These are phyloP conservation scores for Crossocerus cetratus DNA, from an alignment of 2,888 invertebrate species.

Conservation along the genomic window DNA sequence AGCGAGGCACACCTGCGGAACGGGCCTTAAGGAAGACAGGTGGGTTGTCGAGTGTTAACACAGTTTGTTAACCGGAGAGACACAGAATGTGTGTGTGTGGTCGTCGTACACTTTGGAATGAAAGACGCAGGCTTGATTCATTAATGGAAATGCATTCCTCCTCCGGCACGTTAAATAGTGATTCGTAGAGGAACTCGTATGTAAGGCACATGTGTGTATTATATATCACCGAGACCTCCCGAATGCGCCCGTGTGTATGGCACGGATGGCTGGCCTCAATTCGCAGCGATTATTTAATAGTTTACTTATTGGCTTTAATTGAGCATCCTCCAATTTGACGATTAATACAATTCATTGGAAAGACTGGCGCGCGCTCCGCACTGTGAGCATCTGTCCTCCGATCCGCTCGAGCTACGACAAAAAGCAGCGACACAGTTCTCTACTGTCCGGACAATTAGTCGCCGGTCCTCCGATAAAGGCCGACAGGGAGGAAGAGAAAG, in stretches of 20 bases:
- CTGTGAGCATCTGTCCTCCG: background rate
- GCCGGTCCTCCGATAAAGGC: too few relatives aligned
- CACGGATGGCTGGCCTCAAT: conserved; percentile 74
- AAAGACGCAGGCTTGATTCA: conserved; percentile 29
- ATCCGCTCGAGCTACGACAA: too few relatives aligned
- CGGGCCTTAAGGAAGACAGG: too few relatives aligned
- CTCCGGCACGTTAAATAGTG: conserved; percentile 30
- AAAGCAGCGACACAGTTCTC: too few relatives aligned
- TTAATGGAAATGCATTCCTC: conserved; percentile 36
- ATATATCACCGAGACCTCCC: conserved; percentile 7
- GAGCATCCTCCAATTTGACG: conserved; percentile 75
- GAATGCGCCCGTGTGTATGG: conserved; percentile 35
- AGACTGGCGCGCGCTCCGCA: conserved; percentile 57
- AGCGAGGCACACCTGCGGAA: too few relatives aligned
- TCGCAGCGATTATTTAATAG: conserved; percentile 76
- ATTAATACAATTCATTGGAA: conserved; percentile 77
- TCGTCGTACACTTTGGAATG: conserved; percentile 16
- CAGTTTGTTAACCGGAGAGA: background rate
- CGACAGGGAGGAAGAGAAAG: too few relatives aligned
- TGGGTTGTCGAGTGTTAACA: too few relatives aligned
- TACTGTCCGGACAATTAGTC: too few relatives aligned
- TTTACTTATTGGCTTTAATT: conserved; percentile 76
- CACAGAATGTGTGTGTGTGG: too few relatives aligned
- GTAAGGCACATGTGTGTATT: too few relatives aligned
- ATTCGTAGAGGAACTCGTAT: conserved; percentile 20